Evolutionary conservation across 1,140 invertebrate species (phyloP).

Genomic region (Trinorchestia longiramus): DNA sequence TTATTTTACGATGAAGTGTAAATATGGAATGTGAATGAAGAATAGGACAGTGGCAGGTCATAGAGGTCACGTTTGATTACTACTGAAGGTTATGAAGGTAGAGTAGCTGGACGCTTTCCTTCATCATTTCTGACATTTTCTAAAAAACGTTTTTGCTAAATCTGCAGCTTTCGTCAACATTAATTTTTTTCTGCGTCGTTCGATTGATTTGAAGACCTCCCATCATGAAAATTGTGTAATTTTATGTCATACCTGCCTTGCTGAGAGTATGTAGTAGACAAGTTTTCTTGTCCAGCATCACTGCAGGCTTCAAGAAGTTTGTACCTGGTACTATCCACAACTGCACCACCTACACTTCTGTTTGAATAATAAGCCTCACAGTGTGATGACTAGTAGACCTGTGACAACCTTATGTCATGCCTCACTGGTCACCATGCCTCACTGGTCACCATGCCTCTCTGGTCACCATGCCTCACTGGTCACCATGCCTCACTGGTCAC

Average conservation of each 20-base stretch:
- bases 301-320: too few species aligned
- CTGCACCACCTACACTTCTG: too few species aligned
- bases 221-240: not conserved
- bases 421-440: too few species aligned
- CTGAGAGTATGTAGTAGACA: not conserved
- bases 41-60: not conserved
- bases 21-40: not conserved
- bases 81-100: not conserved
- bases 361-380: too few species aligned
- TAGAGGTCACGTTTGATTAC: not conserved
- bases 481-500: too few species aligned
- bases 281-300: not conserved
- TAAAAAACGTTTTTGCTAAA: not conserved
- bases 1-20: not conserved
- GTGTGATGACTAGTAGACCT: too few species aligned
- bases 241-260: not conserved
- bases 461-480: too few species aligned
- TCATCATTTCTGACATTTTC: not conserved
- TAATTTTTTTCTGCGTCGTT: not conserved
- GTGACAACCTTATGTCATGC: too few species aligned
- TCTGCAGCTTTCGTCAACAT: not conserved
- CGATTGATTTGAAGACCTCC: not conserved
- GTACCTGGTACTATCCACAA: too few species aligned
- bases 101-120: not conserved
- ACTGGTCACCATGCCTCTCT: too few species aligned